Conservation (phyloP, 2,797 vertebrate species). For the Malurus splendens region DNA sequence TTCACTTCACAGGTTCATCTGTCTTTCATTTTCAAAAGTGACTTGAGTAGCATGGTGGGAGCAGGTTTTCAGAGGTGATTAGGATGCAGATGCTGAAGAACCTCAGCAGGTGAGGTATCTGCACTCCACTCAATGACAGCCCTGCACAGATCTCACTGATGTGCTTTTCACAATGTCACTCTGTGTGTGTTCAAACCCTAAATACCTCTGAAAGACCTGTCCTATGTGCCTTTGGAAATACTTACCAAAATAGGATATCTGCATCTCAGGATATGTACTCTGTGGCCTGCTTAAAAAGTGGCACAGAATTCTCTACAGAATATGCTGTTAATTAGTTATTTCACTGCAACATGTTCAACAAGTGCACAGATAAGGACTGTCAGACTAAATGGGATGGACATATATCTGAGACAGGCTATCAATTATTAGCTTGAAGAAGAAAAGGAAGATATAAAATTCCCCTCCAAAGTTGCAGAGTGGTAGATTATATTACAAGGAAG, state of each 20-base stretch:
- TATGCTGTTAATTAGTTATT: conserved; percentile 40
- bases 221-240: not conserved
- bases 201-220: not conserved
- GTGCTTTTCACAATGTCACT: not conserved
- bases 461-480: not conserved
- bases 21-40: not conserved
- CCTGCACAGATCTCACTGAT: not conserved
- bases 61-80: not conserved
- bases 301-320: conserved; percentile 36
- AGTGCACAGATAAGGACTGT: not conserved
- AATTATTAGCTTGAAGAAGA: not conserved
- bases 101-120: not conserved
- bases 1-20: not conserved
- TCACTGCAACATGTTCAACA: not conserved
- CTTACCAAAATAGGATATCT: not conserved
- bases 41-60: not conserved
- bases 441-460: not conserved
- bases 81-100: not conserved
- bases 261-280: not conserved
- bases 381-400: not conserved
- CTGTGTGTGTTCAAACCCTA: not conserved
- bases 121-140: not conserved
- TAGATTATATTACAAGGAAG: not conserved
- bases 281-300: conserved; percentile 45
- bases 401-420: not conserved